Conservation (phyloP, 2,113 vertebrate species). For the Ictalurus furcatus region DNA sequence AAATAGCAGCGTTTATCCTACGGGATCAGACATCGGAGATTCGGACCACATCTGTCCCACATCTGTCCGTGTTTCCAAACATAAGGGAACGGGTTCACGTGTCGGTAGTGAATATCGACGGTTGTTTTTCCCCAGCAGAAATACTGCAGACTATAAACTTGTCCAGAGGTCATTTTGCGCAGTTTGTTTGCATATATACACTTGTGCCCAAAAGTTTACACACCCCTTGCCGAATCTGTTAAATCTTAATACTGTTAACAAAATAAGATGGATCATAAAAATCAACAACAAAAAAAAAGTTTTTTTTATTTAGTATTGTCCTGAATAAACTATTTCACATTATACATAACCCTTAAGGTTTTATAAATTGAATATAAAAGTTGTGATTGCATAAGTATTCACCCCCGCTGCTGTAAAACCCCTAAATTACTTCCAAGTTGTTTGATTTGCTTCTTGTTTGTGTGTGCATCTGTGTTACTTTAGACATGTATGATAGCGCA, state of each 20-base stretch:
- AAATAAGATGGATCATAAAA: no score
- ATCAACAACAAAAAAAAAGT: no score
- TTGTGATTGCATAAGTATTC: neutral
- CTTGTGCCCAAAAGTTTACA: no score
- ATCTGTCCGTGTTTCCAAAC: neutral
- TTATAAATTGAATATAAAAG: neutral
- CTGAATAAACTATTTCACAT: no score
- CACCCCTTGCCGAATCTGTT: no score
- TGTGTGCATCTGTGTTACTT: neutral
- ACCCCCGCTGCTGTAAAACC: neutral
- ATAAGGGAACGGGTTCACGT: neutral
- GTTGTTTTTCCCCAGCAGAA: neutral
- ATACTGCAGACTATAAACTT: neutral
- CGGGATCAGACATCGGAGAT: neutral
- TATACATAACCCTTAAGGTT: neutral
- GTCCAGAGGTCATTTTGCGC: conserved; percentile 6
- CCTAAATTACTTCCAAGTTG: neutral
- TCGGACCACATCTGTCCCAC: neutral
- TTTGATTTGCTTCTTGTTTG: neutral
- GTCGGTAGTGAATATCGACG: neutral
- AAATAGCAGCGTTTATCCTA: neutral
- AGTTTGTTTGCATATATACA: neutral
- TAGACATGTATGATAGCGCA: neutral
- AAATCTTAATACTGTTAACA: no score
- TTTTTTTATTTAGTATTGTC: no score